Base-by-base conservation (phyloP, 37 sponge, comb jelly and placozoan species). In the Lycopodina hypogea region DNA sequence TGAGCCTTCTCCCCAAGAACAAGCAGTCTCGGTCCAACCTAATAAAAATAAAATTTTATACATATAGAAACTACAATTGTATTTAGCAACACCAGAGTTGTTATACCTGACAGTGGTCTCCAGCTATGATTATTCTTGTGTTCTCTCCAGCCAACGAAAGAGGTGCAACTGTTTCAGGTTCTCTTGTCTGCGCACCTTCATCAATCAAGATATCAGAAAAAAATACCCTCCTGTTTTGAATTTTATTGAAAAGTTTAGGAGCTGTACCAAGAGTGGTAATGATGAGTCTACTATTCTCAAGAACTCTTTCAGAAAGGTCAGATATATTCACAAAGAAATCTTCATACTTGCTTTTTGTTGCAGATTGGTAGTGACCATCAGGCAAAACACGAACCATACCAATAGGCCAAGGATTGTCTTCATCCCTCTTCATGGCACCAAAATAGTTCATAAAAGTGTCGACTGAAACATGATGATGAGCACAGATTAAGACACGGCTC, bases 141-240 rank as follows among this genome's bases (percentile, higher is more conserved):
- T 86, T 14, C 18, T 59, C 26, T 28, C 66, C 71, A 30, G 88
- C 83, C 3, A 86, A 68, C 3, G 55, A 60, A 42, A 91, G 80
- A 55, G 84, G 87, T 33, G 68, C 78, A 68, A 82, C 35, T 22
- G 78, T 52, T 38, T 91, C 91, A 33, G 91, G 87, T 75, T 91
- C 91, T 75, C 88, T 78, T 30, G 91, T 79, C 30, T 91, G 91
- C 3, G 91, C 91, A 48, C 79, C 91, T 60, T 91, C 91, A 86
- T 91, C 91, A 23, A 91, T 69, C 28, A 91, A 45, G 28, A 91
- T 91, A 66, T 91, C 87, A 34, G 91, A 80, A 42, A 86, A 83
- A 45, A 57, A 75, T 30, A 15, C n/a, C 12, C 37, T 61, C 6
- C 15, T 1, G 1, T 24, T 23, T n/a, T n/a, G n/a, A 35, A 70